Evolutionary conservation across 2,888 invertebrate genomes (phyloP), one percentile per base, ranked within the genome.

Genomic region (Mesorhabditis spiculigera): DNA sequence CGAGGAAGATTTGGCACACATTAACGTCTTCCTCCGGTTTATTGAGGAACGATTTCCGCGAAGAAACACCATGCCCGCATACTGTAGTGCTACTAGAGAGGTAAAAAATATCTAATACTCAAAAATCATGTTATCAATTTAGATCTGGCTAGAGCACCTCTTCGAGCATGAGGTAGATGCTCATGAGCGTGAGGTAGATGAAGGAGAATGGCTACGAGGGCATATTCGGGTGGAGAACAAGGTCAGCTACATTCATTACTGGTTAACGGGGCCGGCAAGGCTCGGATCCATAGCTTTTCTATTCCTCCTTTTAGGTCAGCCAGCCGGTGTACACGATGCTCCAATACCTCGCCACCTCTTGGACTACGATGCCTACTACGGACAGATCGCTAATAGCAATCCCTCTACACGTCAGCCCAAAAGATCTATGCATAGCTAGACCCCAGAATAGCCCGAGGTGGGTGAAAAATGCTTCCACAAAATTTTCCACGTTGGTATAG

Each of bases 151-250:
- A 3, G 58, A 50, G 58, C 58, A 50, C n/a, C 58, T 50, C 1
- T 50, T 50, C 58, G 58, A 50, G n/a, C 10, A 50, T 10, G n/a
- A 50, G 58, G n/a, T 13, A 50, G 58, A 50, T 10, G 1, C 10
- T 13, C 58, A 6, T 10, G n/a, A 13, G 8, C 58, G 58, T 10
- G 58, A n/a, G n/a, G 58, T 13, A 50, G 58, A 50, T 50, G 58
- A 50, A n/a, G 58, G 58, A 13, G 58, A 50, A 50, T 50, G 58
- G 58, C 58, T 50, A 50, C 58, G 58, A 50, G 58, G 58, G n/a
- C 58, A n/a, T n/a, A 50, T 50, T 13, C 6, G 50, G 13, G 13
- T 50, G 6, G 50, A 50, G 13, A 6, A 50, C 50, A 50, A 50
- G 50, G 50, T 50, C n/a, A n/a, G n/a, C n/a, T n/a, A n/a, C n/a